Percentiles rank a stretch among this genome's conserved stretches.
phyloP scores from a whole-genome alignment of 2,888 invertebrate genomes.

The Napeogenes inachia region DNA sequence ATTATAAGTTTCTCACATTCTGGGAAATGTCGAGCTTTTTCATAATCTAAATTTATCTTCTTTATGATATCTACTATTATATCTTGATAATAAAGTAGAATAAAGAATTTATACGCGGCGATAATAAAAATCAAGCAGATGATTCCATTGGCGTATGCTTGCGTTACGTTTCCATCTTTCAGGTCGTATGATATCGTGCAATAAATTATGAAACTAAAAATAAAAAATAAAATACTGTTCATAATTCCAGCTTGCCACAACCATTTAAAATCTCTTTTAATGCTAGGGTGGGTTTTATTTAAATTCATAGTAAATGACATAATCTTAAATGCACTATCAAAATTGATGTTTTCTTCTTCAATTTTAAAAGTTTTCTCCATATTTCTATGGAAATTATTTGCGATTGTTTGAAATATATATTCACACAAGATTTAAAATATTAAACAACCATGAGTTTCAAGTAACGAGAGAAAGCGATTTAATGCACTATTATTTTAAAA shows the following conservation, averaged over 20 bases:
- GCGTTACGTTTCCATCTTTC: constrained; percentile 27
- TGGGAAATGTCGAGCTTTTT: constrained; percentile 24
- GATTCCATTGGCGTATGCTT: constrained; percentile 34
- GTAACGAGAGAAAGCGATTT: no score
- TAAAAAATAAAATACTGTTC: neutral
- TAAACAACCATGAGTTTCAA: constrained; percentile 8
- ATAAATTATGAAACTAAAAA: constrained; percentile 11
- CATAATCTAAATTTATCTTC: constrained; percentile 34
- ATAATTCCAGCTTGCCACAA: constrained; percentile 14
- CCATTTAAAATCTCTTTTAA: constrained; percentile 33
- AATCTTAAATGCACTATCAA: constrained; percentile 22
- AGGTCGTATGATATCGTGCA: constrained; percentile 32
- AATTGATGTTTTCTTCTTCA: neutral
- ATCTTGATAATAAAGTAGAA: constrained; percentile 36
- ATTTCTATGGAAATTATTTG: no score
- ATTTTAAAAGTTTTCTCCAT: no score
- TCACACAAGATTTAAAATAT: no score
- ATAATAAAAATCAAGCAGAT: constrained; percentile 29
- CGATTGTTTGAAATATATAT: no score
- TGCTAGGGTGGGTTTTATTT: constrained; percentile 32
- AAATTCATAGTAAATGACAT: constrained; percentile 27
- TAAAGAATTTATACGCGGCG: constrained; percentile 25
- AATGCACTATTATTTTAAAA: constrained; percentile 11
- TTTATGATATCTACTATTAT: constrained; percentile 16
- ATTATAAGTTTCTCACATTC: constrained; percentile 36